Evolutionary conservation across 2,797 vertebrate genomes (phyloP), one percentile per base, ranked within the genome.

Genomic region (Urophycis tenuis): DNA sequence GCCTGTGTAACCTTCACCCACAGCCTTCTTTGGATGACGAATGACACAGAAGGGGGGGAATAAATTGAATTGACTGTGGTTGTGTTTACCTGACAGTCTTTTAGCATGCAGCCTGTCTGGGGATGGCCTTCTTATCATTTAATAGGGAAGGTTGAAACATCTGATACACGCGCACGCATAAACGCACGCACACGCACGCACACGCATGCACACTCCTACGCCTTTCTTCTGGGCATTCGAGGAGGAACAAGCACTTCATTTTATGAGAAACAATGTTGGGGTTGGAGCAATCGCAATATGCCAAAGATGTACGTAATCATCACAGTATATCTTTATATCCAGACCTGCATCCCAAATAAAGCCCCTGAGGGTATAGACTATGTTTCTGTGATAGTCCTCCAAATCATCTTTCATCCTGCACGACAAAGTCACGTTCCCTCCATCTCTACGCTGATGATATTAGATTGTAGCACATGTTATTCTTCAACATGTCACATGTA

Each of bases 51-150:
- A 84, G 75, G 80, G 25, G 80, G 25, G 60, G 60, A 29, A 64
- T 64, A 25, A 64, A 79, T 72, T 79, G 70, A 53, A 83, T 80
- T 74, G 81, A 77, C 79, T 74, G 74, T 64, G 53, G 53, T 84
- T 73, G 74, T 80, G 77, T 87, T 85, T 81, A 75, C 34, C 39
- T 70, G 78, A 25, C 29, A 69, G 72, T 80, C 80, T 81, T 78
- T 85, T 79, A 81, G 80, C 82, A 85, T 83, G 81, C 78, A 75
- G 75, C 78, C 80, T 85, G 78, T 84, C 74, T 79, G 79, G 79
- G 77, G 82, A 15, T 79, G 82, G 81, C 75, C 80, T 74, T 78
- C 82, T 87, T 88, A 87, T 91, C 86, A 88, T 84, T 89, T 88
- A 87, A 89, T 85, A 75, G 83, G 79, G 83, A 82, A 83, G 31